These are phyloP conservation scores for Ichneumon xanthorius DNA, from an alignment of 2,888 invertebrate genomes.

Conservation along the genomic window DNA sequence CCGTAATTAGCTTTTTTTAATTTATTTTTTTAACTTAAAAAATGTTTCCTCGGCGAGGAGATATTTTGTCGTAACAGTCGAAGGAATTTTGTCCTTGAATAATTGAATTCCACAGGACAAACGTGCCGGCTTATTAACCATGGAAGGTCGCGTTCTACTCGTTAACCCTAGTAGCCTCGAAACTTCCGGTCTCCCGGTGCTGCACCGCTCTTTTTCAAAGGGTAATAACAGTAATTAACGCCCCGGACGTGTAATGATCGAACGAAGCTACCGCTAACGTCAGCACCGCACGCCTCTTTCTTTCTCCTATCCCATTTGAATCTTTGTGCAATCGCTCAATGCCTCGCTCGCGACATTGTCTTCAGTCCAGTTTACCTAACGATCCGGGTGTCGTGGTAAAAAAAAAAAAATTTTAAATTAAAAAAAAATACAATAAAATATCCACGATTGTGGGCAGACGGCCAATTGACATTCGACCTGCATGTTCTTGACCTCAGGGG, in stretches of 20 bases:
- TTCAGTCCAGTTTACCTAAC: conserved; percentile 35
- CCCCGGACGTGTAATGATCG: conserved; percentile 64
- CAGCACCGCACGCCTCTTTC: conserved; percentile 15
- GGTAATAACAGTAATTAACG: conserved; percentile 64
- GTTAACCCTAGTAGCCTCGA: conserved; percentile 63
- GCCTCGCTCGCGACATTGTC: neutral
- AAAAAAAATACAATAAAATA: neutral
- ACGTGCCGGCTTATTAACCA: conserved; percentile 45
- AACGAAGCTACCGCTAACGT: conserved; percentile 29
- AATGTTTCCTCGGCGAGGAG: neutral
- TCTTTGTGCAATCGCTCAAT: conserved; percentile 31
- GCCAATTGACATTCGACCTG: conserved; percentile 45
- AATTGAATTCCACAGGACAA: conserved; percentile 34
- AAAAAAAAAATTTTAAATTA: neutral
- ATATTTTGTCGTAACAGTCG: neutral
- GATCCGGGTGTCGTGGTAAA: neutral
- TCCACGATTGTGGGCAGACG: neutral
- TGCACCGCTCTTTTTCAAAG: conserved; percentile 39
- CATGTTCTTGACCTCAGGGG: conserved; percentile 1
- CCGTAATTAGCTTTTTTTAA: too few species aligned
- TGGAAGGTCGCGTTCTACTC: conserved; percentile 60
- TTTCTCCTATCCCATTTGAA: conserved; percentile 13
- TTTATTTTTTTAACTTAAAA: neutral
- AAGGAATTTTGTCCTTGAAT: conserved; percentile 46
- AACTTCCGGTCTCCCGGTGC: conserved; percentile 56